A percentile compares a stretch with the other conserved stretches of the same genome.
Evolutionary conservation across 2,797 vertebrate genomes (phyloP).

Genomic region (Schizothorax lantsangensis): DNA sequence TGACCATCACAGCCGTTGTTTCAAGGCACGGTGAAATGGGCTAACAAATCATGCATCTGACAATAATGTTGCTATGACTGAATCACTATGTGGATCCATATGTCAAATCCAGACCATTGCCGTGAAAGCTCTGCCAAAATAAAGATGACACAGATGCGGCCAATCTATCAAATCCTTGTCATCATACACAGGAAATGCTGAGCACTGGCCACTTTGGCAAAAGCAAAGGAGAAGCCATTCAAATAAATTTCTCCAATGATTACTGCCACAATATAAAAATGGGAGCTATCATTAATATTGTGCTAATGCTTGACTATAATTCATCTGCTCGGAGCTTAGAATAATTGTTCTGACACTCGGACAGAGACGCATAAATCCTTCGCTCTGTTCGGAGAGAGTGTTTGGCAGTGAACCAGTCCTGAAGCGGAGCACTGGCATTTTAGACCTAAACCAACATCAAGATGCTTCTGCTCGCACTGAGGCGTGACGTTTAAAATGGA

Average conservation of each 20-base stretch:
- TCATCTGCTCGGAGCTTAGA: slow-evolving; percentile 76
- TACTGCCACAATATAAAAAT: slow-evolving; percentile 74
- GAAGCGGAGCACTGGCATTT: slow-evolving; percentile 39
- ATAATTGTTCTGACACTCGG: slow-evolving; percentile 81
- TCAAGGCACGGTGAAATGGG: neutral
- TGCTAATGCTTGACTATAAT: slow-evolving; percentile 79
- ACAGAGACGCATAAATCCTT: slow-evolving; percentile 83
- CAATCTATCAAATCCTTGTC: slow-evolving; percentile 48
- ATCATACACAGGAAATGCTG: slow-evolving; percentile 40
- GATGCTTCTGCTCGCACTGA: slow-evolving; percentile 25
- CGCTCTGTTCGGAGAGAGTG: slow-evolving; percentile 74
- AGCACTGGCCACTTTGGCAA: slow-evolving; percentile 31
- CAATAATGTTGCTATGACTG: slow-evolving; percentile 18
- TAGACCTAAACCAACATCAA: slow-evolving; percentile 40
- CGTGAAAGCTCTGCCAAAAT: slow-evolving; percentile 31
- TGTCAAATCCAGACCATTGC: slow-evolving; percentile 31
- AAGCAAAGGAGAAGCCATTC: slow-evolving; percentile 44
- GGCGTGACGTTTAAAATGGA: slow-evolving; percentile 30
- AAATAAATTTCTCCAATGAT: slow-evolving; percentile 74
- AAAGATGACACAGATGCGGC: slow-evolving; percentile 42
- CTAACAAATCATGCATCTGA: slow-evolving; percentile 38
- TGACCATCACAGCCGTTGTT: slow-evolving; percentile 33
- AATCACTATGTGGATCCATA: slow-evolving; percentile 30
- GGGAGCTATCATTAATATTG: slow-evolving; percentile 74
- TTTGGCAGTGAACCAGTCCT: slow-evolving; percentile 81